Evolutionary conservation across 2,797 vertebrate genomes (phyloP).

Genomic region (Poeciliopsis paucimaculata): DNA sequence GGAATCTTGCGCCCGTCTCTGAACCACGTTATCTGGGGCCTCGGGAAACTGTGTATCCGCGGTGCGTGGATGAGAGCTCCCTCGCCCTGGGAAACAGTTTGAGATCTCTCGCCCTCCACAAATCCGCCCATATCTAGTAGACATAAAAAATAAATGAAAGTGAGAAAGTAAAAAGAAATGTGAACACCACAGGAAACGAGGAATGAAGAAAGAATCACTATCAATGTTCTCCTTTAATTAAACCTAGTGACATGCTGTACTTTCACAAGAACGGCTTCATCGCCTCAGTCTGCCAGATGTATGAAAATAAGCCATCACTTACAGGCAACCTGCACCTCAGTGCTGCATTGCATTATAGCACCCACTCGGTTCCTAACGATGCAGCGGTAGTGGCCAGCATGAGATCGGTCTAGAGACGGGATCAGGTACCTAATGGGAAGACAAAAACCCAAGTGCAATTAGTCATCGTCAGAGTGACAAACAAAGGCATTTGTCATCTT

Average conservation of each 20-base stretch:
- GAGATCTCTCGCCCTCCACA: conserved; percentile 86
- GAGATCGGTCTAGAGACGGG: conserved; percentile 90
- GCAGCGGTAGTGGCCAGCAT: conserved; percentile 96
- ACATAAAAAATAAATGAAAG: conserved; percentile 22
- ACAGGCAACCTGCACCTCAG: conserved; percentile 97
- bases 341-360: conserved; percentile 94
- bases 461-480: conserved; percentile 58
- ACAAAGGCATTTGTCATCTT: conserved; percentile 54
- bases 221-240: conserved; percentile 36
- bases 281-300: conserved; percentile 23
- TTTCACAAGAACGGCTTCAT: conserved; percentile 43
- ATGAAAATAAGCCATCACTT: conserved; percentile 76
- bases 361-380: conserved; percentile 96
- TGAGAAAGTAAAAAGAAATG: conserved; percentile 16
- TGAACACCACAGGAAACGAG: neutral
- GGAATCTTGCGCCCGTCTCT: conserved; percentile 96
- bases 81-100: conserved; percentile 91
- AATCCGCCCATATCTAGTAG: conserved; percentile 93
- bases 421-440: conserved; percentile 90
- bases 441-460: conserved; percentile 56
- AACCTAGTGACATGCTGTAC: conserved; percentile 45
- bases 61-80: conserved; percentile 89
- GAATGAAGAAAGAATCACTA: conserved; percentile 23
- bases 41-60: conserved; percentile 93
- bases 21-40: conserved; percentile 98